phyloP scores from a whole-genome alignment of 1,140 invertebrate species.

The Drosophila dunni region DNA sequence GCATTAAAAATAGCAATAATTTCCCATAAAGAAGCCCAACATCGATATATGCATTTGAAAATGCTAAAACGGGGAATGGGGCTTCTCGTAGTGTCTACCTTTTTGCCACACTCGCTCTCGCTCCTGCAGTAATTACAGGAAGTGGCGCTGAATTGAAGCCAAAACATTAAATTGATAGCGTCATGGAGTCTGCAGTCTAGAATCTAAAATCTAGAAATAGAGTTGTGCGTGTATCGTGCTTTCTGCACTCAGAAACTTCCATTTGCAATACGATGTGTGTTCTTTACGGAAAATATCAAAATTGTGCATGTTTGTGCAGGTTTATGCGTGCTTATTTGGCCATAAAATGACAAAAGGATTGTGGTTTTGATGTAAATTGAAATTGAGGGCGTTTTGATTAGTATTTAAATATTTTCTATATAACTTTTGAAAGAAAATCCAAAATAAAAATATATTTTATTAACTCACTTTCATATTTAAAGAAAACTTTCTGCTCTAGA shows the following conservation, averaged over 20 bases:
- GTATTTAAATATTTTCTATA: no score
- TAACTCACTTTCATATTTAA: no score
- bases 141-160: constrained; percentile 73
- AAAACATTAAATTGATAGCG: constrained; percentile 78
- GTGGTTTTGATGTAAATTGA: no score
- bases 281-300: neutral
- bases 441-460: no score
- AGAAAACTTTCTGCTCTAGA: no score
- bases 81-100: neutral
- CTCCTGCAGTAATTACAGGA: constrained; percentile 62
- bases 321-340: no score
- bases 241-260: neutral
- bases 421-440: no score
- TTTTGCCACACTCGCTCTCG: constrained; percentile 33
- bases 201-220: neutral
- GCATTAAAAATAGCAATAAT: constrained; percentile 84
- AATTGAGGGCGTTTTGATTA: no score
- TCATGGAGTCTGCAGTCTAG: constrained; percentile 29
- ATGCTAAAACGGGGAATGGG: constrained; percentile 11
- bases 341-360: no score
- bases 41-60: constrained; percentile 45
- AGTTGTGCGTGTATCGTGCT: neutral
- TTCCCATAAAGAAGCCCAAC: constrained; percentile 78
- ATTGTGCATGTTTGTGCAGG: neutral
- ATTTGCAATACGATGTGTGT: neutral